These are phyloP conservation scores for Cataglyphis hispanica DNA, from an alignment of 1,140 invertebrate species.

Conservation along the genomic window DNA sequence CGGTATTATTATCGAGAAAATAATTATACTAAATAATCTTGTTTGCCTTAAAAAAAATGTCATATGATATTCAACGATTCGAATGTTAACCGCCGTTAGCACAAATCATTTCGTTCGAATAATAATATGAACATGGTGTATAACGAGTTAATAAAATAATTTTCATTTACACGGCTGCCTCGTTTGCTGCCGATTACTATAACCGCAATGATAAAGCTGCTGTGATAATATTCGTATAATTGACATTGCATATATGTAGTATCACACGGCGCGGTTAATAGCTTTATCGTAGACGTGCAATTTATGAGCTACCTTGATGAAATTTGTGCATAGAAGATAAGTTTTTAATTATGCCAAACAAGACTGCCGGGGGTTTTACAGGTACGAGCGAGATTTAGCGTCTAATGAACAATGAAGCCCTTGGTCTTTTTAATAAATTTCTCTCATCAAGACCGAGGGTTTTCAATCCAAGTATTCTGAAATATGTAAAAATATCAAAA, in stretches of 20 bases:
- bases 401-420: neutral
- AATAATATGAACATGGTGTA: neutral
- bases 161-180: constrained; percentile 49
- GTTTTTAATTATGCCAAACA: constrained; percentile 43
- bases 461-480: neutral
- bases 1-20: neutral
- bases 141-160: constrained; percentile 60
- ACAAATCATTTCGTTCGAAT: constrained; percentile 23
- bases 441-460: neutral
- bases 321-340: neutral
- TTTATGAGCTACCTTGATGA: constrained; percentile 20
- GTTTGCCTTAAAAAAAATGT: neutral
- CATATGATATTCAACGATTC: neutral
- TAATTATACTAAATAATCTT: neutral
- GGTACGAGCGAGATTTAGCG: neutral
- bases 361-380: neutral
- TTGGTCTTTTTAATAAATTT: neutral
- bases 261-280: constrained; percentile 8
- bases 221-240: constrained; percentile 57
- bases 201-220: constrained; percentile 55
- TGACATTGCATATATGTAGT: neutral
- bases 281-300: neutral
- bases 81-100: neutral
- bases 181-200: constrained; percentile 49
- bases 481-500: neutral